Percentiles rank a stretch among this genome's conserved stretches.
Conservation (phyloP, 2,113 vertebrate species). For the Echinops telfairi region DNA sequence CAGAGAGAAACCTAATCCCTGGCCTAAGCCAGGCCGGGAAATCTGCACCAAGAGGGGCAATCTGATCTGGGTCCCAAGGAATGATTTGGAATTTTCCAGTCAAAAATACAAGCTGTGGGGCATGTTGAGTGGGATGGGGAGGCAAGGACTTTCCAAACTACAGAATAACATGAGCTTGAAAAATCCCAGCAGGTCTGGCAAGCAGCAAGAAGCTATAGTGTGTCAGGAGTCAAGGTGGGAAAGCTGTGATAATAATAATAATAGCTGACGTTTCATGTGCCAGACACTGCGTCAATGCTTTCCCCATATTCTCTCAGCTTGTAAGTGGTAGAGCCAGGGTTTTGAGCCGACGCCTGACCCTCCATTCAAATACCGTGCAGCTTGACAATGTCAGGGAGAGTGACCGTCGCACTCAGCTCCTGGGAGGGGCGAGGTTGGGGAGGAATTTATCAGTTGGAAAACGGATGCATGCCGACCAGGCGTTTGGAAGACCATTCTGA, state of each 20-base stretch:
- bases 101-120: background rate
- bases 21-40: too few relatives aligned
- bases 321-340: background rate
- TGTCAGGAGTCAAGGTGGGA: background rate
- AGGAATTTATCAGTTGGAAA: conserved; percentile 2
- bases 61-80: background rate
- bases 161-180: background rate
- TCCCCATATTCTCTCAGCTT: background rate
- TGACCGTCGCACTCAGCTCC: background rate
- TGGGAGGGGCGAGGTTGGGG: background rate
- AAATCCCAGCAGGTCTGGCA: background rate
- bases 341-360: background rate
- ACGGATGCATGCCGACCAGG: background rate
- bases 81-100: background rate
- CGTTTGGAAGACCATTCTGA: background rate
- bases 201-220: background rate
- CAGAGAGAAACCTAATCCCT: background rate
- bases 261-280: background rate
- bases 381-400: background rate
- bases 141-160: background rate
- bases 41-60: background rate
- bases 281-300: background rate
- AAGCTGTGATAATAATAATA: background rate
- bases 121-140: too few relatives aligned
- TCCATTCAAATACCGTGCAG: accelerated